A percentile compares a stretch with the other conserved stretches of the same genome.
Evolutionary conservation across 2,797 vertebrate species (phyloP).

Genomic region (Schizopygopsis pylzovi): DNA sequence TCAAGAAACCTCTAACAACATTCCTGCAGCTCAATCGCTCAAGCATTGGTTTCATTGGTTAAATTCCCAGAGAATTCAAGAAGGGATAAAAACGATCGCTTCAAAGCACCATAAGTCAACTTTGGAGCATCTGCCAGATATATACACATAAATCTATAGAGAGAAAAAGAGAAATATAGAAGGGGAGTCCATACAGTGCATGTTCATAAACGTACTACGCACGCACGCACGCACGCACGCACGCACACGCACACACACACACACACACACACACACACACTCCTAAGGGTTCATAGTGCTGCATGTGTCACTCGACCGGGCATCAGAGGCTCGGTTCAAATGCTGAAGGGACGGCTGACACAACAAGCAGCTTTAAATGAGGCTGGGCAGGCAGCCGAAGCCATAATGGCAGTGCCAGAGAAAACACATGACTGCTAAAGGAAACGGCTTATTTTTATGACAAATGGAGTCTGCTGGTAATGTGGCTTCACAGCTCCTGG

Average conservation of each 20-base stretch:
- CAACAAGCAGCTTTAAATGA: constrained; percentile 57
- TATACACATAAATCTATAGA: constrained; percentile 10
- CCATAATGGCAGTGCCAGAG: constrained; percentile 55
- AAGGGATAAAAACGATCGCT: neutral
- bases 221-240: too few relatives aligned
- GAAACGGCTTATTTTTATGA: constrained; percentile 60
- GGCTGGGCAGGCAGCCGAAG: constrained; percentile 52
- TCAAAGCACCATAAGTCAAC: neutral
- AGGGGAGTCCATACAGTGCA: neutral
- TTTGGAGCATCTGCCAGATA: constrained; percentile 16
- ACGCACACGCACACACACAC: neutral
- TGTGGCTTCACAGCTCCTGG: constrained; percentile 60
- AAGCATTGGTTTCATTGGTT: neutral
- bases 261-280: too few relatives aligned
- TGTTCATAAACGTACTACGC: neutral
- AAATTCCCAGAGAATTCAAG: constrained; percentile 20
- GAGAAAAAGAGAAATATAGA: neutral
- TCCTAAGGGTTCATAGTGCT: constrained; percentile 10
- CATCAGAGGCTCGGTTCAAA: constrained; percentile 31
- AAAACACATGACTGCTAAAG: constrained; percentile 57
- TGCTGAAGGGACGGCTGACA: constrained; percentile 39
- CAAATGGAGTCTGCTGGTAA: constrained; percentile 57
- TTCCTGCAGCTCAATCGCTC: neutral
- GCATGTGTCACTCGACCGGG: neutral
- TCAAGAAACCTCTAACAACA: constrained; percentile 18